Base-by-base conservation (phyloP, 2,113 vertebrate species). In the Planiliza haematocheilus region DNA sequence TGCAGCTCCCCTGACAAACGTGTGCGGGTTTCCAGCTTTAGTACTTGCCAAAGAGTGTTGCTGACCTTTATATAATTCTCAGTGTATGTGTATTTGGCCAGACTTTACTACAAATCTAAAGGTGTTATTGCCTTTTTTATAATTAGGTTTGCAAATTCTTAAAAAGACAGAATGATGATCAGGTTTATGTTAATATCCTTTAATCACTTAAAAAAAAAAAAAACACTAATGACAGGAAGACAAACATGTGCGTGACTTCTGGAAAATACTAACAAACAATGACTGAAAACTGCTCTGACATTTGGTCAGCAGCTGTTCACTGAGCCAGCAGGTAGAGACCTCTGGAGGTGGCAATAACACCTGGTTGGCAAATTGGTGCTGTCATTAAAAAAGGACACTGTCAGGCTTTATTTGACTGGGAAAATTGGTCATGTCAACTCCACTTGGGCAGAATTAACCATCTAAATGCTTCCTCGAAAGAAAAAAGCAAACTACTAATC, bases 281-380 rank as follows among this genome's bases (percentile, higher is more conserved):
- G 65, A n/a, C 34, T 13, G 45, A 18, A 53, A 24, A 43, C 3
- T 30, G 20, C 45, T 55, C 18, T 68, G 46, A 62, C 49, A 57
- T 70, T 51, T 55, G 21, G 4, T 73, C 56, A 73, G 59, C 41
- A 77, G 79, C 64, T 64, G 17, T 14, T 70, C 7, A 69, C 37
- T 66, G 43, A 24, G 9, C 53, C 41, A 68, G 39, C 24, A 67
- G 43, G 41, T 45, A 41, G 38, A 18, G 10, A 46, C 50, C 13
- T 71, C 30, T 56, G 17, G 36, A 66, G 49, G 13, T 51, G 57
- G 43, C 50, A 30, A 36, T 64, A 59, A 49, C 61, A 77, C 53
- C 57, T 58, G 30, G 55, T 20, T 18, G n/a, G 10, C 9, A 65
- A 68, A 70, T 51, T 49, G 9, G 34, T 67, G 30, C 42, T 72